These are phyloP conservation scores for Anneissia japonica DNA, from an alignment of 35 echinoderm and acorn worm genomes.

Conservation along the genomic window DNA sequence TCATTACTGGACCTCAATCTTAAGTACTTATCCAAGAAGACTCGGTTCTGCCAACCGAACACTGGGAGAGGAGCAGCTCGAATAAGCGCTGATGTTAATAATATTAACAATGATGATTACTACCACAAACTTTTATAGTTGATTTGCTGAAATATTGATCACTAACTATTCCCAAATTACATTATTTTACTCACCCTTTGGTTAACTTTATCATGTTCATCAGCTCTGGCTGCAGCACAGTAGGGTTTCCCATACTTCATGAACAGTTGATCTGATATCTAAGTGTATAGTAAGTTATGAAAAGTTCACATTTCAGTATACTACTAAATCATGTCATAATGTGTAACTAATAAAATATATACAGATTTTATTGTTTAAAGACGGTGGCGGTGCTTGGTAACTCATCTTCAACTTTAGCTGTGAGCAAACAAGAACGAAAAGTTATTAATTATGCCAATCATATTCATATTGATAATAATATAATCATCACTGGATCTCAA, in stretches of 20 bases:
- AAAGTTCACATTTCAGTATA: too few species aligned
- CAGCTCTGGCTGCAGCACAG: constrained; percentile 23
- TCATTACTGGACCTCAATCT: too few species aligned
- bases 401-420: constrained; percentile 84
- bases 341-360: too few species aligned
- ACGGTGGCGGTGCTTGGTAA: constrained; percentile 66
- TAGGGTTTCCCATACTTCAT: constrained; percentile 87
- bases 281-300: too few species aligned
- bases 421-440: too few species aligned
- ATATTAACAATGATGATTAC: not conserved
- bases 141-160: not conserved
- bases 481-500: too few species aligned
- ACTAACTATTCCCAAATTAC: not conserved
- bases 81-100: not conserved
- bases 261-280: constrained; percentile 77
- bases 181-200: constrained; percentile 61
- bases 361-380: too few species aligned
- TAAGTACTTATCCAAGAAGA: too few species aligned
- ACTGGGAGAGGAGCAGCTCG: not conserved
- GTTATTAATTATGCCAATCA: too few species aligned
- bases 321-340: too few species aligned
- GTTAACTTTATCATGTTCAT: constrained; percentile 57
- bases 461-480: too few species aligned
- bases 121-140: not conserved
- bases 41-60: too few species aligned